Base-by-base conservation (phyloP, 1,140 invertebrate genomes). In the Trichonephila inaurata region DNA sequence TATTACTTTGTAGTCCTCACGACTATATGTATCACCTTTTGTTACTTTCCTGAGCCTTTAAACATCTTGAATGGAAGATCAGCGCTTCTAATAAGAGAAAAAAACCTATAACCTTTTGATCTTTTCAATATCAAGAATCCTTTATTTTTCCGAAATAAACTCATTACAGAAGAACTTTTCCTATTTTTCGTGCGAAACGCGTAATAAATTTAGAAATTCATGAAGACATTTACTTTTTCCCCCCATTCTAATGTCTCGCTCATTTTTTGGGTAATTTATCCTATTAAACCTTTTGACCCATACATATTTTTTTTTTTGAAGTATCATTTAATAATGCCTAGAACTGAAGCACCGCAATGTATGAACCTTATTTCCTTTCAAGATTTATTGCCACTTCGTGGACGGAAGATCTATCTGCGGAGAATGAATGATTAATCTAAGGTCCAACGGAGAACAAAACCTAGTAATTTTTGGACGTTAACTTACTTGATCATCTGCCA, bases 391-490 rank as follows among this genome's bases (percentile, higher is more conserved):
- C 83, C 83, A 85, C 44, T 85, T 61, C 58, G 58, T 24, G 24
- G n/a, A 61, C 83, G n/a, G 18, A 85, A 24, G 83, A 85, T 51
- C 83, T 60, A 85, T 85, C 83, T 85, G 83, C 16, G 18, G 58
- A 58, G 83, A 61, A 85, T 85, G 83, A 85, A 85, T 85, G 83
- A 85, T 85, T 85, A 85, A 85, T 85, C 44, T 60, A 10, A 21
- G 33, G 72, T 77, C 72, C 72, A 77, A 18, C 72, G 72, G 44
- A 85, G 83, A 85, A 85, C 83, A 85, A 85, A 85, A 85, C 83
- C 83, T 61, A 85, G 83, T 85, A 85, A 85, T 85, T 85, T 85
- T 61, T 85, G 83, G 83, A 85, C 83, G 83, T 85, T 85, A 85
- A 85, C 83, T 85, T 28, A 85, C 51, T 85, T 85, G 83, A 85